phyloP scores from a whole-genome alignment of 2,888 invertebrate genomes.

The Linnaemya vulpina region DNA sequence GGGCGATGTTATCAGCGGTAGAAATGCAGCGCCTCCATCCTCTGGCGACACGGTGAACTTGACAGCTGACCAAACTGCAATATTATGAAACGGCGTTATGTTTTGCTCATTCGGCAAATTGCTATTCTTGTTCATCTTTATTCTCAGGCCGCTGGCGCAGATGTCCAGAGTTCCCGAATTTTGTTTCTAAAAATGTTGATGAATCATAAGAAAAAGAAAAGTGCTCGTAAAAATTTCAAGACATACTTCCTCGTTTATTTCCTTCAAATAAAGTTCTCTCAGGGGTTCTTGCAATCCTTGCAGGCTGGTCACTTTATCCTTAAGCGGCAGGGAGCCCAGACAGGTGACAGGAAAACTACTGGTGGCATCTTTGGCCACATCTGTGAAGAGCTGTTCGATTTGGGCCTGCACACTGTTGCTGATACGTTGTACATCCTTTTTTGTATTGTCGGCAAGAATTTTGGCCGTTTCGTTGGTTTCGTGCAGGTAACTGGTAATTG shows the following conservation, averaged over 20 bases:
- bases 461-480: conserved; percentile 75
- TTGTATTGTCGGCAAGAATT: conserved; percentile 77
- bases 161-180: conserved; percentile 81
- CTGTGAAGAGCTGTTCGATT: conserved; percentile 93
- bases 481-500: conserved; percentile 79
- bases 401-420: conserved; percentile 92
- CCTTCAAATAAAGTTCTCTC: conserved; percentile 86
- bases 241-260: conserved; percentile 80
- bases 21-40: conserved; percentile 88
- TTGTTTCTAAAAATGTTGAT: conserved; percentile 78
- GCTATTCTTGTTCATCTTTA: conserved; percentile 84
- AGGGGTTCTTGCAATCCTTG: conserved; percentile 92
- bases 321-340: conserved; percentile 90
- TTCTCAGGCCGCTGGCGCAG: conserved; percentile 86
- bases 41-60: conserved; percentile 89
- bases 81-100: conserved; percentile 93
- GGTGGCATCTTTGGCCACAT: conserved; percentile 87
- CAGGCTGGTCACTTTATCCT: conserved; percentile 91
- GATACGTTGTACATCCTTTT: conserved; percentile 82
- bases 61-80: conserved; percentile 96
- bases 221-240: background rate
- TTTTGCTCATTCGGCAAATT: conserved; percentile 76
- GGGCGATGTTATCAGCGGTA: conserved; percentile 92
- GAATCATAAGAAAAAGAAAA: background rate
- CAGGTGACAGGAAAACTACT: conserved; percentile 90